These are phyloP conservation scores for Tetragonula clypearis DNA, from an alignment of 1,140 invertebrate species.

Conservation along the genomic window DNA sequence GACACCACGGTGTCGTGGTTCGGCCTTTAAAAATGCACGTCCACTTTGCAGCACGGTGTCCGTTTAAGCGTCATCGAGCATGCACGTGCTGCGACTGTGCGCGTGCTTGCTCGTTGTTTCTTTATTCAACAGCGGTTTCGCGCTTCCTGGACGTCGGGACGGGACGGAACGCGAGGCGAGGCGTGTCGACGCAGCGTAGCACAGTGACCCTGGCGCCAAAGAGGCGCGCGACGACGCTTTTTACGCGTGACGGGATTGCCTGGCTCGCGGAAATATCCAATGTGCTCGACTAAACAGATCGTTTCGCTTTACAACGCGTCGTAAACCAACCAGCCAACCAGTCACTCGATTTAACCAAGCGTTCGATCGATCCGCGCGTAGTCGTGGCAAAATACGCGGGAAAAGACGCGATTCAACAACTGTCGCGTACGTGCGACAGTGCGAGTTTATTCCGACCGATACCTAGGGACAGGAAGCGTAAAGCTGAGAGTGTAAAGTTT, in stretches of 20 bases:
- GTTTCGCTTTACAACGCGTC: slow-evolving; percentile 3
- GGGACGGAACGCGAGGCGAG: too few species aligned
- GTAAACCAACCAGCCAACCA: slow-evolving; percentile 2
- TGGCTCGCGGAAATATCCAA: neutral
- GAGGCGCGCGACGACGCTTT: neutral
- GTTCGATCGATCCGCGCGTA: neutral
- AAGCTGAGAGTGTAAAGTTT: slow-evolving; percentile 36
- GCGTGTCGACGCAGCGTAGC: neutral
- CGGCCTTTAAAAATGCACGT: slow-evolving; percentile 46
- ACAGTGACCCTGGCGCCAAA: neutral
- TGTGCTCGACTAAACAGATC: slow-evolving; percentile 3
- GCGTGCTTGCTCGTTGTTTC: neutral
- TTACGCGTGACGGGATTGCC: neutral
- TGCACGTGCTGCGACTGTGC: too few species aligned
- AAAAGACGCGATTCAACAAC: neutral
- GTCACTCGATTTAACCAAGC: neutral
- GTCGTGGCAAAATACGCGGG: too few species aligned
- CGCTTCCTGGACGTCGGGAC: neutral
- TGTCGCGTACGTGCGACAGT: too few species aligned
- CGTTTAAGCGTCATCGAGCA: neutral
- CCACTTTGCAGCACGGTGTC: slow-evolving; percentile 1
- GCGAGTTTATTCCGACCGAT: slow-evolving; percentile 33
- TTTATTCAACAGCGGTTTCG: slow-evolving; percentile 20
- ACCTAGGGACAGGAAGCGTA: slow-evolving; percentile 11
- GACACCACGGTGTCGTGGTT: too few species aligned